Evolutionary conservation across 2,888 invertebrate species (phyloP), one percentile per base, ranked within the genome.

Genomic region (Diaprepes abbreviatus): DNA sequence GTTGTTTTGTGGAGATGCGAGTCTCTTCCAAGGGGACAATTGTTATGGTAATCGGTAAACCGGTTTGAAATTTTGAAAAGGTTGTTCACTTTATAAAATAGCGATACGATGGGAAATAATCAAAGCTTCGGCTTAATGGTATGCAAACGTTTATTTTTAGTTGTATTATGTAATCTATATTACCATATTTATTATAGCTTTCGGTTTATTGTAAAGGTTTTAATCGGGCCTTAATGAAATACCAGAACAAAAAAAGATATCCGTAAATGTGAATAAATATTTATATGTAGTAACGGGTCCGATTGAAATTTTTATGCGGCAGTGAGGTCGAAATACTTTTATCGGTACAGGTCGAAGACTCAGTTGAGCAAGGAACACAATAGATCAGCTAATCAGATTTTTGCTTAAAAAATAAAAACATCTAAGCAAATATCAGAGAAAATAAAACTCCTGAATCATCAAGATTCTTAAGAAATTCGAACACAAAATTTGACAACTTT

Each of bases 1-100:
- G 83, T 83, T 82, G 83, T 83, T 82, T 82, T 80, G 79, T 79
- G 76, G 80, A 75, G 78, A 79, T 76, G 75, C 76, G 76, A 76
- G 75, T 70, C 74, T 75, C 76, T 74, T 74, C 76, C 74, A 73
- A 73, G 78, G 79, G 81, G 81, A 82, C 83, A 83, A 84, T 84
- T 84, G 84, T 84, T 84, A 84, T 84, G 84, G 80, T 83, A 83
- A 83, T 83, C 79, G 76, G 70, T 71, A 72, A 83, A 83, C 84
- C 83, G 83, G 83, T 84, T 83, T 80, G 76, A 78, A 79, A 82
- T 81, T 81, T 82, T 81, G 79, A 80, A 80, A 80, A 83, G 83
- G 83, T 84, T 83, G 82, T 83, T 84, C 83, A 83, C 83, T 81
- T 80, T 81, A 78, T 77, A 78, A 80, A 79, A 80, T 77, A 79